Conservation (phyloP, 2,888 invertebrate genomes). For the Melanostoma scalare region DNA sequence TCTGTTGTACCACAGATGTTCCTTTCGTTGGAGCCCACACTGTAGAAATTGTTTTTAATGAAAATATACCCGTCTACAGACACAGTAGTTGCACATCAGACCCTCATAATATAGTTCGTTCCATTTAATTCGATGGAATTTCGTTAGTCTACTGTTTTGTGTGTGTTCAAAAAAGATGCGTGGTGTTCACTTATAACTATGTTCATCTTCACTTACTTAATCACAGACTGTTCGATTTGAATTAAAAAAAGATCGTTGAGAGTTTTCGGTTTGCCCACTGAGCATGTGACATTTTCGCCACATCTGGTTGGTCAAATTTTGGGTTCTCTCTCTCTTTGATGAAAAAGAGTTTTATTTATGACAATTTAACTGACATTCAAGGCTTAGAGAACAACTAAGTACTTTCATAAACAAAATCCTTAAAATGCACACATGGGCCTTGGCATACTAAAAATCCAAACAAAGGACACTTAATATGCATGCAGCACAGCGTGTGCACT, state of each 20-base stretch:
- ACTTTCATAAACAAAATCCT: conserved; percentile 53
- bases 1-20: conserved; percentile 56
- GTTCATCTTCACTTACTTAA: conserved; percentile 14
- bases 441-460: conserved; percentile 1
- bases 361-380: conserved; percentile 21
- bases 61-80: conserved; percentile 41
- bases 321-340: background rate
- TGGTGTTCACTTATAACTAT: background rate
- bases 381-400: conserved; percentile 29
- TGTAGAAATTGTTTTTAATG: conserved; percentile 59
- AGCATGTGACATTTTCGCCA: conserved; percentile 11
- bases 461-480: conserved; percentile 37
- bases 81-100: conserved; percentile 8
- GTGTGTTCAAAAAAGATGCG: conserved; percentile 6
- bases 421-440: conserved; percentile 49
- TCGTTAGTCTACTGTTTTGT: conserved; percentile 36
- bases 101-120: conserved; percentile 66
- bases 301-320: conserved; percentile 24
- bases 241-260: background rate
- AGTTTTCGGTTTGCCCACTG: conserved; percentile 17
- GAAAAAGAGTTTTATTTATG: conserved; percentile 47
- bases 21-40: conserved; percentile 59
- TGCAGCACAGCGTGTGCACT: conserved; percentile 29
- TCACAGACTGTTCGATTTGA: conserved; percentile 44
- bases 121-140: conserved; percentile 69